These are phyloP conservation scores for Mythimna loreyi DNA, from an alignment of 2,888 invertebrate species.

Conservation along the genomic window DNA sequence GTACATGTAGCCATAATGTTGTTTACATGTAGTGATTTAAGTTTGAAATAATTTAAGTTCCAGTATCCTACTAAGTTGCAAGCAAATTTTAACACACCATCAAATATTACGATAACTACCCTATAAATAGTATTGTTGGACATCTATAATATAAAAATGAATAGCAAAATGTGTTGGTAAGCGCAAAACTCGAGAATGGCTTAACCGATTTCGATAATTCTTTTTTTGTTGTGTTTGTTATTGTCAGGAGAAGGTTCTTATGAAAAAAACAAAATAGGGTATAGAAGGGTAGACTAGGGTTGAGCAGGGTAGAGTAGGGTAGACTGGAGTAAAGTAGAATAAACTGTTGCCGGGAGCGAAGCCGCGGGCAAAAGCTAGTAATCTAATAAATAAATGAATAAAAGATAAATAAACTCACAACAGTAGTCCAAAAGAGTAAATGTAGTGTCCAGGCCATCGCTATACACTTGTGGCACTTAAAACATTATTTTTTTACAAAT, in stretches of 20 bases:
- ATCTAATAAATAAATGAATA: conserved; percentile 14
- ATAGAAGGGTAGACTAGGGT: no score
- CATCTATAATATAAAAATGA: no score
- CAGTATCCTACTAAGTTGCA: not conserved
- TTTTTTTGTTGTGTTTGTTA: no score
- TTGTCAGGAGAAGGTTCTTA: no score
- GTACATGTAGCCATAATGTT: not conserved
- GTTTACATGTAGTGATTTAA: not conserved
- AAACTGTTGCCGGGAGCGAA: no score
- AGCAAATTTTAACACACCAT: conserved; percentile 22
- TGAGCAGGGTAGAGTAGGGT: no score
- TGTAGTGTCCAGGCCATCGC: conserved; percentile 78
- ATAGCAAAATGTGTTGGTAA: no score
- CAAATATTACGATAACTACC: conserved; percentile 7
- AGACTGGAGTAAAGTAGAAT: no score
- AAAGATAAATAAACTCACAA: conserved; percentile 73
- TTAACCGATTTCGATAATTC: no score
- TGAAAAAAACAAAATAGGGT: no score
- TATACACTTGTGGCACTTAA: conserved; percentile 64
- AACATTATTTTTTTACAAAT: conserved; percentile 63
- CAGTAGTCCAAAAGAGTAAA: conserved; percentile 73
- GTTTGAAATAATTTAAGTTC: conserved; percentile 4
- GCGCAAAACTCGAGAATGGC: no score
- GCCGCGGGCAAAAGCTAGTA: no score
- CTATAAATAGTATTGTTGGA: conserved; percentile 12